Percentiles rank a stretch among this genome's conserved stretches.
phyloP scores from a whole-genome alignment of 2,113 vertebrate species.

The Corydoras sp. region DNA sequence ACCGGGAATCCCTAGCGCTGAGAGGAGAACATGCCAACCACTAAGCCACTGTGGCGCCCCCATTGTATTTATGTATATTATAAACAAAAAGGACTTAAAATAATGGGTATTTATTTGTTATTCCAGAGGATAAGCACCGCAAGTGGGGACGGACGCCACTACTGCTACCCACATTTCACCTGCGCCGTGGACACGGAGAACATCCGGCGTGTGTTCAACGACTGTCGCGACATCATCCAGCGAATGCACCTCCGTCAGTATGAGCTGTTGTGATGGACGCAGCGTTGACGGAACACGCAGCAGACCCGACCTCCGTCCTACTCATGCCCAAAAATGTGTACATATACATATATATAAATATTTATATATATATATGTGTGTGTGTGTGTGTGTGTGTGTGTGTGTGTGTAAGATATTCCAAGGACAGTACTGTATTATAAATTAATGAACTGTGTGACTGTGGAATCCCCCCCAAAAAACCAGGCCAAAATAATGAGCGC shows the following conservation, averaged over 20 bases:
- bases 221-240: slow-evolving; percentile 99
- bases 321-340: background rate
- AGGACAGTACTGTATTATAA: background rate
- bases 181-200: slow-evolving; percentile 98
- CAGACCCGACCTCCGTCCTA: background rate
- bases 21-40: too few species aligned
- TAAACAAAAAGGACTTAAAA: too few species aligned
- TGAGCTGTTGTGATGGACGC: background rate
- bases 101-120: background rate
- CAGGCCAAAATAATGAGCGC: background rate
- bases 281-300: background rate
- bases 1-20: too few species aligned
- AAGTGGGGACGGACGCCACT: slow-evolving; percentile 86
- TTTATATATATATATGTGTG: background rate
- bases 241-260: background rate
- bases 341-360: too few species aligned
- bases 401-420: background rate
- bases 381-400: background rate
- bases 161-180: slow-evolving; percentile 98
- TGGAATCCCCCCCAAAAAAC: background rate
- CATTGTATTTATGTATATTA: too few species aligned
- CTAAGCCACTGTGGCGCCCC: too few species aligned
- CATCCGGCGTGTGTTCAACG: slow-evolving; percentile 97
- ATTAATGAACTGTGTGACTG: background rate
- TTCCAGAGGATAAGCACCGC: background rate